Evolutionary conservation across 1,140 invertebrate species (phyloP), one percentile per base, ranked within the genome.

Genomic region (Lutraria rhynchaena): DNA sequence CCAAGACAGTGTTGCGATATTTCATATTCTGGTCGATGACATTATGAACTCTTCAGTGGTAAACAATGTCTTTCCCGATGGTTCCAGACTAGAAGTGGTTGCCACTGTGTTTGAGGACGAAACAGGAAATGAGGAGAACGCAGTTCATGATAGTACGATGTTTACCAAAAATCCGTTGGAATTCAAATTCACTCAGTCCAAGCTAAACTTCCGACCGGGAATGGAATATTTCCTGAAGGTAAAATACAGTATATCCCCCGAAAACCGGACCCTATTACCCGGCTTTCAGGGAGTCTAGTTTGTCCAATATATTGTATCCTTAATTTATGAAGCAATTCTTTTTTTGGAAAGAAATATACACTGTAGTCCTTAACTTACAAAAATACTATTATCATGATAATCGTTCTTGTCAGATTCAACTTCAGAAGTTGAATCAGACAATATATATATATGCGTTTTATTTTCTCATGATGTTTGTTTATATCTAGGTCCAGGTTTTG

Each of bases 151-250:
- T 17, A 22, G n/a, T 22, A 70, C 49, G 0, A 22, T 70, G 1
- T 70, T 70, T 53, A 11, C 67, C 4, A 24, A 22, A 5, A 3
- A 31, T 0, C 44, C 44, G 31, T 70, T 51, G n/a, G 33, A 46
- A 15, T 70, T 70, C 49, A 51, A 49, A 29, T 70, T 70, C 33
- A 35, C 44, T 15, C 49, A 29, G 29, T 70, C 67, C 9, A 70
- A 70, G 27, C 9, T 53, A 19, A 51, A 49, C 67, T 70, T 70
- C 49, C 22, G 67, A 31, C 44, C 44, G 29, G 67, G 46, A 31
- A 44, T 19, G 44, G 49, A 49, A 9, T 70, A 51, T 53, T 70
- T 17, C 33, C 9, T 31, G 24, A 70, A 70, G 67, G 67, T 70
- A 31, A 1, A 5, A n/a, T n/a, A n/a, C n/a, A n/a, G n/a, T n/a